These are phyloP conservation scores for Eublepharis macularius DNA, from an alignment of 2,113 vertebrate species.

Conservation along the genomic window DNA sequence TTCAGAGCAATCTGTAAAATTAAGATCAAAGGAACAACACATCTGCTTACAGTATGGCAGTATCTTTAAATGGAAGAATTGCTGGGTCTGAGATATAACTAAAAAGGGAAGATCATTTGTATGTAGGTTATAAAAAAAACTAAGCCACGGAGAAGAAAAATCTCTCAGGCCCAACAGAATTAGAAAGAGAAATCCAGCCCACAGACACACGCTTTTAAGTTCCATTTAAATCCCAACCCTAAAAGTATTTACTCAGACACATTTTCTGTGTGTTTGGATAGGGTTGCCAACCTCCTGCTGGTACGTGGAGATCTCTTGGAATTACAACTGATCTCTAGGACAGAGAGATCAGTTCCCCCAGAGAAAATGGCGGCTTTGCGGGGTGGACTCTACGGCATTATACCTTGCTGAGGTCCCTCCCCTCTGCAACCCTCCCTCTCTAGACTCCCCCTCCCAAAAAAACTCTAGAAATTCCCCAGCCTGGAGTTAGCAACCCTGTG, in stretches of 20 bases:
- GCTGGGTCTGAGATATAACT: not conserved
- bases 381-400: no score
- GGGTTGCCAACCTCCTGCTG: no score
- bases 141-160: not conserved
- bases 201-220: not conserved
- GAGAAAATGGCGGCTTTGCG: no score
- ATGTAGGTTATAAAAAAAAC: not conserved
- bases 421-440: no score
- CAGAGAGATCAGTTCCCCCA: no score
- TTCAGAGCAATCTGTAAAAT: conserved; percentile 51
- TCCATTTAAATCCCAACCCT: not conserved
- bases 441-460: no score
- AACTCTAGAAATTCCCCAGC: no score
- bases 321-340: no score
- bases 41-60: conserved; percentile 55
- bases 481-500: no score
- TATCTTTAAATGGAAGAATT: conserved; percentile 28
- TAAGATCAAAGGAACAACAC: conserved; percentile 40
- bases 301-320: no score
- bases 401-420: no score
- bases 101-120: not conserved
- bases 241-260: not conserved
- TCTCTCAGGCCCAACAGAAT: not conserved
- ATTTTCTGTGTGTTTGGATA: not conserved
- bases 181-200: not conserved